Evolutionary conservation across 2,888 invertebrate genomes (phyloP), one percentile per base, ranked within the genome.

Genomic region (Leucozona laternaria): DNA sequence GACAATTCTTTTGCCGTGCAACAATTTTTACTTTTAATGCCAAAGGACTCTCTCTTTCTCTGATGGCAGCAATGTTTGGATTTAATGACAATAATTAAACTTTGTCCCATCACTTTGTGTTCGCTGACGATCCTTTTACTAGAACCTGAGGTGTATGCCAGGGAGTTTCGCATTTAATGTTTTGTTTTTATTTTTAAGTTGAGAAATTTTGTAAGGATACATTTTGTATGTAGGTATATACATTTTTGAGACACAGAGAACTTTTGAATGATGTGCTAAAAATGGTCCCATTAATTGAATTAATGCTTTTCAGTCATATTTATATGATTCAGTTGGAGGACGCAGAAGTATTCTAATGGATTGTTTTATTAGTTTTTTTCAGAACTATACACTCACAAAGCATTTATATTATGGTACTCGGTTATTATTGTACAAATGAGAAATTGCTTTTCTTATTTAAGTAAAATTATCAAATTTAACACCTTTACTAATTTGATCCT

Each of bases 1-100:
- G 28, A 37, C 70, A 71, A 66, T 79, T 60, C 48, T 45, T 68
- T 78, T 73, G 62, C 43, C 78, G 81, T 70, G 81, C 86, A 82
- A 80, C 81, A 86, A 77, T 81, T 66, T 64, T 62, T 75, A 25
- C 17, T 71, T 57, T 66, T 70, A 66, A 62, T 66, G n/a, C n/a
- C n/a, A 62, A n/a, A 50, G 10, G 68, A 70, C 70, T 78, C 45
- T 62, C 15, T 43, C 25, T 22, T 25, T 45, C 8, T 31, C 31
- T 7, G n/a, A n/a, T 6, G 4, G 6, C 22, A 78, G 50, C 75
- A 75, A 75, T 79, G 81, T 86, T 86, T 80, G 60, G 76, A 58
- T 86, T 86, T 86, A 86, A 86, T 86, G 86, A 86, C 86, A 86
- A 86, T 86, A 86, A 86, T 86, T 86, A 86, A 86, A 86, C 78